Percentiles rank a stretch among this genome's conserved stretches.
phyloP scores from a whole-genome alignment of 2,113 vertebrate genomes.

The Engraulis encrasicolus region DNA sequence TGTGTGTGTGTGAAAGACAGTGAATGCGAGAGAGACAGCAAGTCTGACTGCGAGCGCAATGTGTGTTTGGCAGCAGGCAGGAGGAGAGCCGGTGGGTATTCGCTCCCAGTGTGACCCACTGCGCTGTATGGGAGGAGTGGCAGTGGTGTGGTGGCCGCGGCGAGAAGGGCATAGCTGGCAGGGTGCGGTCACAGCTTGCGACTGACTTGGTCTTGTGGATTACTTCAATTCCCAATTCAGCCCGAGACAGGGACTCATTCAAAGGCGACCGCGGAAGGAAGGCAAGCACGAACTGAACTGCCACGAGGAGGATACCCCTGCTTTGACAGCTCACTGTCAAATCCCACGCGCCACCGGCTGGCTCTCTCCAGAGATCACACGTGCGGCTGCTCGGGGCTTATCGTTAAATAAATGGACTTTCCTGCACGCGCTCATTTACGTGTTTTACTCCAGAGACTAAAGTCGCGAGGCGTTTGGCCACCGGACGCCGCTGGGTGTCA shows the following conservation, averaged over 20 bases:
- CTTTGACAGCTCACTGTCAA: conserved; percentile 73
- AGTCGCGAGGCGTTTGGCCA: conserved; percentile 68
- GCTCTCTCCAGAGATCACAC: conserved; percentile 44
- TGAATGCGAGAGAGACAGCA: neutral
- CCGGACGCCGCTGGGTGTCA: conserved; percentile 62
- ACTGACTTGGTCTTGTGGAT: conserved; percentile 82
- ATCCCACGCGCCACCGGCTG: conserved; percentile 58
- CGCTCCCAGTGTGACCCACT: conserved; percentile 77
- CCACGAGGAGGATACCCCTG: conserved; percentile 59
- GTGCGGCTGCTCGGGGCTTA: conserved; percentile 52
- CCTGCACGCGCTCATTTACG: conserved; percentile 79
- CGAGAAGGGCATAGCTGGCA: conserved; percentile 80
- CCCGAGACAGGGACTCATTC: conserved; percentile 64
- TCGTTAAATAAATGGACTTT: conserved; percentile 88
- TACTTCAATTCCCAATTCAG: conserved; percentile 83
- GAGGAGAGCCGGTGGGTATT: conserved; percentile 53
- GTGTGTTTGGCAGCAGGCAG: conserved; percentile 26
- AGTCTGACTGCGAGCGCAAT: conserved; percentile 5
- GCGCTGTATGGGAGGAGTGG: conserved; percentile 77
- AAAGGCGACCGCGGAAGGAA: conserved; percentile 62
- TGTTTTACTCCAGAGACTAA: conserved; percentile 67
- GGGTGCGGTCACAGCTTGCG: conserved; percentile 92
- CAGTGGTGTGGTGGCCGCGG: conserved; percentile 77
- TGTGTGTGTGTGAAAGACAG: conserved; percentile 14
- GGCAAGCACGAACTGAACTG: too few relatives aligned